Base-by-base conservation (phyloP, 2,113 vertebrate species). In the Psammodynastes pulverulentus region DNA sequence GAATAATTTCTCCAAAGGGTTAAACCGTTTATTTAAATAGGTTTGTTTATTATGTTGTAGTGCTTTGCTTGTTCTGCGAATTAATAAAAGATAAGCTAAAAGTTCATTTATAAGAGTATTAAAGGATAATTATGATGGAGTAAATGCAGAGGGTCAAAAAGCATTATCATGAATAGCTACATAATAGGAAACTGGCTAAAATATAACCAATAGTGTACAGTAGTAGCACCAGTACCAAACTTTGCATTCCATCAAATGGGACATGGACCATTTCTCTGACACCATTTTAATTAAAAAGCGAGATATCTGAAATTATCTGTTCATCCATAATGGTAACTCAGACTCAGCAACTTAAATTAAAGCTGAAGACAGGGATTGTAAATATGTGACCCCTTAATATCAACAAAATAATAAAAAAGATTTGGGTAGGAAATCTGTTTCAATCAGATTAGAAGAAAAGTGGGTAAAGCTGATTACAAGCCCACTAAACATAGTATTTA, bases 391-490 rank as follows among this genome's bases (percentile, higher is more conserved):
- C 97, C 98, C 98, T 98, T 97, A 98, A 98, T 98, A 98, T 97
- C 96, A 98, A 96, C 96, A 94, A 97, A 97, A 98, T 97, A 95
- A 98, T 97, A 97, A 97, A 39, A 97, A 96, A 97, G 97, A 97
- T 97, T 97, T 98, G 97, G 92, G 95, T 97, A 96, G 97, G 96
- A 98, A 98, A 98, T 98, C 98, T 98, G 97, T 97, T 98, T 97
- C 97, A 97, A 98, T 98, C 98, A 97, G 97, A 98, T 98, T 98
- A 98, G 95, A 96, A 89, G 94, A 97, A 96, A 97, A 98, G 97
- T 98, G 97, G 97, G 97, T 96, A 98, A 98, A 98, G 98, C 98
- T 98, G 98, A 98, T 99, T 98, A 98, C 97, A 97, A 96, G 96
- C 97, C 94, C 97, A 94, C 97, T 97, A 98, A 98, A 98, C 97